phyloP scores from a whole-genome alignment of 92 coral and sea anemone genomes.

The Anthopleura xanthogrammica region DNA sequence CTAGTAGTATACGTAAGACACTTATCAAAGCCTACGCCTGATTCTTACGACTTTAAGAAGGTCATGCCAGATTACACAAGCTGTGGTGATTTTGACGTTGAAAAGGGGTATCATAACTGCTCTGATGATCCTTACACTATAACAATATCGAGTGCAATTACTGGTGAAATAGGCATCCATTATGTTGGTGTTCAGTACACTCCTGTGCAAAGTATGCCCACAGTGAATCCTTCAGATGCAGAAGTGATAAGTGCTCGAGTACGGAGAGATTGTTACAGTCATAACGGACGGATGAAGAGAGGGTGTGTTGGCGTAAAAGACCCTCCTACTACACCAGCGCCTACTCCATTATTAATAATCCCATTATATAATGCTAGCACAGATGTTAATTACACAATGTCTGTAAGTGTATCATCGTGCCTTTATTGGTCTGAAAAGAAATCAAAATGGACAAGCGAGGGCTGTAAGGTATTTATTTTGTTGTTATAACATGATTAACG shows the following conservation, averaged over 20 bases:
- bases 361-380: constrained; percentile 72
- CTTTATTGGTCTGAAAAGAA: constrained; percentile 78
- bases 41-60: constrained; percentile 47
- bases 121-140: constrained; percentile 62
- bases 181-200: constrained; percentile 70
- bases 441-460: constrained; percentile 80
- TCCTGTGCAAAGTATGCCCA: background rate
- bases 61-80: constrained; percentile 53
- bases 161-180: constrained; percentile 75
- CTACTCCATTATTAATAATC: constrained; percentile 63
- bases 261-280: constrained; percentile 63
- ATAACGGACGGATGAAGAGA: constrained; percentile 77
- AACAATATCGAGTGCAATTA: constrained; percentile 55
- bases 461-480: constrained; percentile 62
- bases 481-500: background rate
- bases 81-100: constrained; percentile 33
- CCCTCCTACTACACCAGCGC: constrained; percentile 85
- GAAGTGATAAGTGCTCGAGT: constrained; percentile 19
- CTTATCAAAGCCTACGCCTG: constrained; percentile 48
- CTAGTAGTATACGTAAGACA: constrained; percentile 54
- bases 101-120: constrained; percentile 39
- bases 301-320: constrained; percentile 78
- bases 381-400: constrained; percentile 82
- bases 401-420: constrained; percentile 66
- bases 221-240: constrained; percentile 16